These are phyloP conservation scores for Alethe castanea DNA, from an alignment of 2,113 vertebrate species.

Conservation along the genomic window DNA sequence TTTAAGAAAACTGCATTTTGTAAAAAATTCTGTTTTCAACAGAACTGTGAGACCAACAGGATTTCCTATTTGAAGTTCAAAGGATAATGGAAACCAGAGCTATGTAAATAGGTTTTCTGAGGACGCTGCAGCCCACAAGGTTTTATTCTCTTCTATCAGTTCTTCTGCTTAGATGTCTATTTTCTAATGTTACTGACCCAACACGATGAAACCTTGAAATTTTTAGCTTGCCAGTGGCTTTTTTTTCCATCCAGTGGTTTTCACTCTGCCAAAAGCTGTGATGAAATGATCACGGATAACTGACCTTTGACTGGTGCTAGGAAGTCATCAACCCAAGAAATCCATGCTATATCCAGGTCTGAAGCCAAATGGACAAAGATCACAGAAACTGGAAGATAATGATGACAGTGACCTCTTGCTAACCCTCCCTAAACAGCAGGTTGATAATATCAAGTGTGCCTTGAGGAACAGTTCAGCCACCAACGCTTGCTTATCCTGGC, in stretches of 20 bases:
- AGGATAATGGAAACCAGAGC: slow-evolving; percentile 17
- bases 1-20: not conserved
- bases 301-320: not conserved
- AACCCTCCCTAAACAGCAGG: not conserved
- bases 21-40: not conserved
- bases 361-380: slow-evolving; percentile 49
- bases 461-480: not conserved
- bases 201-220: not conserved
- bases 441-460: slow-evolving; percentile 25
- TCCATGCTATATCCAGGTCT: not conserved
- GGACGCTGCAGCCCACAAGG: not conserved
- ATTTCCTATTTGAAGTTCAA: slow-evolving; percentile 15
- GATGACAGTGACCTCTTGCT: slow-evolving; percentile 16
- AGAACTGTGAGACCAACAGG: not conserved
- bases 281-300: not conserved
- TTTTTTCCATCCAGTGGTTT: not conserved
- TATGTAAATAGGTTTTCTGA: not conserved
- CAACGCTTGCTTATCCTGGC: not conserved
- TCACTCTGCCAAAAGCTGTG: not conserved
- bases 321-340: slow-evolving; percentile 39
- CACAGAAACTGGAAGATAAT: slow-evolving; percentile 23
- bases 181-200: not conserved
- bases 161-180: not conserved
- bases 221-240: not conserved
- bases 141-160: not conserved